Percentiles rank a stretch among this genome's conserved stretches.
These are phyloP conservation scores for Morpho helenor DNA, from an alignment of 2,888 invertebrate genomes.

Conservation along the genomic window DNA sequence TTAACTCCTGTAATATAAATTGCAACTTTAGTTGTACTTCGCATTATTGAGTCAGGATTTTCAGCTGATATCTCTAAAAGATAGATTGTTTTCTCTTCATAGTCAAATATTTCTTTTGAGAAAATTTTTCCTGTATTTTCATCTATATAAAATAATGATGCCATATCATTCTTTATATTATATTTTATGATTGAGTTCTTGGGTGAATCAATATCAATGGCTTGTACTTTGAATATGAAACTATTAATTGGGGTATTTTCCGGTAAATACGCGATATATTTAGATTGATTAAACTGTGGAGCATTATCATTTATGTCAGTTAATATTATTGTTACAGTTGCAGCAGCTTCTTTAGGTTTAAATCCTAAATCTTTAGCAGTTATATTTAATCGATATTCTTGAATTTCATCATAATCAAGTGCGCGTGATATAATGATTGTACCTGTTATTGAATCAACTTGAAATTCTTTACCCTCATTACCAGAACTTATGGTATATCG, in stretches of 20 bases:
- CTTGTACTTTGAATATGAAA: constrained; percentile 86
- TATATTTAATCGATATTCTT: constrained; percentile 91
- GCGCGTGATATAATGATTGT: constrained; percentile 88
- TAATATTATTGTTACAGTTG: constrained; percentile 90
- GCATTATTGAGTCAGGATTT: constrained; percentile 92
- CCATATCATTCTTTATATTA: constrained; percentile 86
- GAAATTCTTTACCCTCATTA: constrained; percentile 89
- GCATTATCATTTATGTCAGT: constrained; percentile 97
- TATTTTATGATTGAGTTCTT: constrained; percentile 93
- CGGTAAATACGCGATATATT: constrained; percentile 87
- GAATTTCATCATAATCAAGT: constrained; percentile 92
- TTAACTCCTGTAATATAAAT: constrained; percentile 92
- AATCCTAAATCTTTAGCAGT: constrained; percentile 93
- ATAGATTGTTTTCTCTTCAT: constrained; percentile 89
- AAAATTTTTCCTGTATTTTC: constrained; percentile 86
- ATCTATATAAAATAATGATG: constrained; percentile 88
- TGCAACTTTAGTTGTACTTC: constrained; percentile 84
- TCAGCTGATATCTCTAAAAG: constrained; percentile 88
- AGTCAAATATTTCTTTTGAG: constrained; percentile 90
- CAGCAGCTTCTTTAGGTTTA: constrained; percentile 86
- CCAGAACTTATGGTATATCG: constrained; percentile 91
- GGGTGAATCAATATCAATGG: constrained; percentile 92
- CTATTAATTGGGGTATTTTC: constrained; percentile 90
- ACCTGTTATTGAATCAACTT: constrained; percentile 87
- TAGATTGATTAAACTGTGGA: constrained; percentile 88